Evolutionary conservation across 92 coral and sea anemone genomes (phyloP), one percentile per base, ranked within the genome.

Genomic region (Hydrozoanthus gracilis): DNA sequence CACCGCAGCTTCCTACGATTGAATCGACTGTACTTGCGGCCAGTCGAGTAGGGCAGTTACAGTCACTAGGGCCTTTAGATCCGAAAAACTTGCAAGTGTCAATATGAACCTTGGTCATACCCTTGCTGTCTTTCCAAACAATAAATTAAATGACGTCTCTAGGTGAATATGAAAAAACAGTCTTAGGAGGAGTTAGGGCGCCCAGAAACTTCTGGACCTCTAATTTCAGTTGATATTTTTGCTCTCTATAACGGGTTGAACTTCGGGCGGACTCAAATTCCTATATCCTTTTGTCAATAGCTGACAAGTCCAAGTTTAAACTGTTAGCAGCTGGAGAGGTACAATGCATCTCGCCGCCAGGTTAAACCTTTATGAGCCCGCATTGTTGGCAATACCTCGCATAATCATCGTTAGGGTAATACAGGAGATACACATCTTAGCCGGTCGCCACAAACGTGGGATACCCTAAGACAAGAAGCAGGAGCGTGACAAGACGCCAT

Each of bases 11-110:
- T 93, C 0, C 90, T 93, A 71, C 44, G 55, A 74, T 74, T 44
- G 88, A 86, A 47, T 94, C 89, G 51, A 89, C 95, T 15, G 95
- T 94, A 9, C 95, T 88, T 10, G 93, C 92, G 73, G 98, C 87
- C 7, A 94, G 77, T 76, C 95, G 89, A 44, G 79, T 78, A n/a
- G 94, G 92, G 77, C 96, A 89, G 35, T 60, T 48, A 73, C 93
- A 93, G 18, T 46, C 16, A 12, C 56, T 82, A 69, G 48, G 77
- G 7, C 71, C 70, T 39, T 79, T 62, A 51, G 86, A 71, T 16
- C 91, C 91, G 18, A 87, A 70, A 72, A 75, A 86, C 51, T 71
- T 39, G 49, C 49, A 70, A 11, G 48, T 49, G 13, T 70, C 9
- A 27, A 9, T 14, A 70, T 70, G 74, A 27, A 70, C 74, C 39